Percentiles rank a stretch among this genome's conserved stretches.
These are phyloP conservation scores for Tyrannus savana DNA, from an alignment of 2,113 vertebrate species.

Conservation along the genomic window DNA sequence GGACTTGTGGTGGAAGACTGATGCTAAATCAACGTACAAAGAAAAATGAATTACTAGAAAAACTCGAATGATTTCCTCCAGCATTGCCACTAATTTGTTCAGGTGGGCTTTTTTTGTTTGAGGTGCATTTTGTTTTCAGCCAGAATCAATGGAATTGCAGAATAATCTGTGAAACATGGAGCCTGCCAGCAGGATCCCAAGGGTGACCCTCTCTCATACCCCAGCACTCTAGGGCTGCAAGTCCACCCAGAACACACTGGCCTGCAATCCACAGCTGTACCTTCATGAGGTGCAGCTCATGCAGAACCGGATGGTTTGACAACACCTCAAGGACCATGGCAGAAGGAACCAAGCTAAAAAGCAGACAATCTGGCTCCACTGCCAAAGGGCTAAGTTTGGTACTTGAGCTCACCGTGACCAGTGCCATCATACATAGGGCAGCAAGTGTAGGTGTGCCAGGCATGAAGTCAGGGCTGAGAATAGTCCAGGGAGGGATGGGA, in stretches of 20 bases:
- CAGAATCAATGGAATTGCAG: neutral
- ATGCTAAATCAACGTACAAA: neutral
- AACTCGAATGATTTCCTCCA: neutral
- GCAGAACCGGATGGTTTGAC: no score
- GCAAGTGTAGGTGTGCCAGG: fast-evolving
- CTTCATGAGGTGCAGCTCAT: neutral
- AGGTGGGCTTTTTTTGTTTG: neutral
- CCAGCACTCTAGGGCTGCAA: neutral
- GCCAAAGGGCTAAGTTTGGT: neutral
- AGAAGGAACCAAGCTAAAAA: neutral
- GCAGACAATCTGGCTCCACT: neutral
- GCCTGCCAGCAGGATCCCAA: neutral
- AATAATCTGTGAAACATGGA: neutral
- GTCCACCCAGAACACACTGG: neutral
- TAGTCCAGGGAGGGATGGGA: neutral
- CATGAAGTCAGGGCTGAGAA: neutral
- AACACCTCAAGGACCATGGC: neutral
- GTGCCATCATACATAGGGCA: neutral
- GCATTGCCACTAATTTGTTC: neutral
- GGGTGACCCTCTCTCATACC: neutral
- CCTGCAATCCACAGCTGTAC: neutral
- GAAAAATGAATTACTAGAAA: neutral
- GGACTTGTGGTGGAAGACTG: neutral
- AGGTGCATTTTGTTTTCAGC: neutral
- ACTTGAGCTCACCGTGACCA: neutral